A percentile compares a stretch with the other conserved stretches of the same genome.
phyloP scores from a whole-genome alignment of 2,797 vertebrate genomes.

The Manis crassicaudata region DNA sequence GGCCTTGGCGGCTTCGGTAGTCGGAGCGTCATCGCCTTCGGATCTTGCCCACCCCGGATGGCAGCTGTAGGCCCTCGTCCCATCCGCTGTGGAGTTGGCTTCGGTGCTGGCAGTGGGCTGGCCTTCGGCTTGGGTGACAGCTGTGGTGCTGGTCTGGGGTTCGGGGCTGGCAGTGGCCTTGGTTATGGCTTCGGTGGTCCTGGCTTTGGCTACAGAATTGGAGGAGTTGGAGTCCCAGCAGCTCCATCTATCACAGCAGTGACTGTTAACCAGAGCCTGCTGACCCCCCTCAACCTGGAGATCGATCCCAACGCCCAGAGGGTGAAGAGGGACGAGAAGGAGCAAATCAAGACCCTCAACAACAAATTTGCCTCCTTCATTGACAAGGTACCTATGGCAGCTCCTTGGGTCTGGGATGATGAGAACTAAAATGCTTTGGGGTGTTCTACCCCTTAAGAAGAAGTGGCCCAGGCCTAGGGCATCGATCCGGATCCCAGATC shows the following conservation, averaged over 20 bases:
- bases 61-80: conserved; percentile 77
- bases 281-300: conserved; percentile 78
- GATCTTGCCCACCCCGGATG: conserved; percentile 52
- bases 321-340: conserved; percentile 84
- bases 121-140: conserved; percentile 57
- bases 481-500: not conserved
- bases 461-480: not conserved
- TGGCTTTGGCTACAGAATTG: conserved; percentile 82
- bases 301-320: conserved; percentile 79
- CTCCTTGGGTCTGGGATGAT: not conserved
- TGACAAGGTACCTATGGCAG: conserved; percentile 87
- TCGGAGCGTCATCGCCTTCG: conserved; percentile 54
- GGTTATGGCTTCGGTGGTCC: conserved; percentile 69
- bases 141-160: conserved; percentile 78
- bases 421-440: not conserved
- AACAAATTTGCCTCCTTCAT: conserved; percentile 93
- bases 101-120: conserved; percentile 51
- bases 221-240: conserved; percentile 78
- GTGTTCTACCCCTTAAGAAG: not conserved
- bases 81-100: conserved; percentile 76
- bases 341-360: conserved; percentile 92
- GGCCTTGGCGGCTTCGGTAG: conserved; percentile 68
- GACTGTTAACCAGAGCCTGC: conserved; percentile 76
- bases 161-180: conserved; percentile 32
- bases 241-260: conserved; percentile 75